Base-by-base conservation (phyloP, 2,888 invertebrate species). In the Phorcus lineatus region DNA sequence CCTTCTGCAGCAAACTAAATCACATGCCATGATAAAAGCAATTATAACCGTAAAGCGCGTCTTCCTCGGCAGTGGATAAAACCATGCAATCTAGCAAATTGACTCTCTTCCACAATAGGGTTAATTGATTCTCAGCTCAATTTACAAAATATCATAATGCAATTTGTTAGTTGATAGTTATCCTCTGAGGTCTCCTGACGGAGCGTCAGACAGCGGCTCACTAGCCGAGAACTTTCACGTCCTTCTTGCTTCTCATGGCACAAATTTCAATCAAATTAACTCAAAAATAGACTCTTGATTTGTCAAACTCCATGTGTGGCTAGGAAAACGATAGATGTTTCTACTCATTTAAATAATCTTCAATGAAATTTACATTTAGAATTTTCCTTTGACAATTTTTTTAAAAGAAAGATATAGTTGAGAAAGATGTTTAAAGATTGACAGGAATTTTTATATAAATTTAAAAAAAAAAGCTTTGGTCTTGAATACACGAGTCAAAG, bases 21-120 rank as follows among this genome's bases (percentile, higher is more conserved):
- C 70, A 70, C 70, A 70, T 19, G 19, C 40, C 36, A 70, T 31
- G 70, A 70, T 31, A 70, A 70, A 70, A 70, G 70, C 70, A 28
- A 70, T 70, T 70, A 70, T 19, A 40, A 36, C 31, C 54, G 28
- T 53, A 75, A 40, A 75, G 75, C 22, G 31, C 9, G 19, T 40
- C 52, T 47, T 75, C 52, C 54, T 22, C 28, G 24, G 0, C 13
- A 13, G 24, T 16, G 55, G 28, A 54, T 76, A 19, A 76, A 76
- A 55, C 31, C n/a, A 52, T 55, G 31, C 55, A 76, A 76, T 53
- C 76, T 54, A 55, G 54, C 76, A 76, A 53, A 76, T 54, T 76
- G 54, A 76, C 31, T 76, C 54, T 55, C 55, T 76, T 76, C 55
- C 36, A 76, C 76, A 76, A 76, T 76, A 53, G 36, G 55, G 28